Evolutionary conservation across 2,113 vertebrate genomes (phyloP).

Genomic region (Mesembrinibis cayennensis): DNA sequence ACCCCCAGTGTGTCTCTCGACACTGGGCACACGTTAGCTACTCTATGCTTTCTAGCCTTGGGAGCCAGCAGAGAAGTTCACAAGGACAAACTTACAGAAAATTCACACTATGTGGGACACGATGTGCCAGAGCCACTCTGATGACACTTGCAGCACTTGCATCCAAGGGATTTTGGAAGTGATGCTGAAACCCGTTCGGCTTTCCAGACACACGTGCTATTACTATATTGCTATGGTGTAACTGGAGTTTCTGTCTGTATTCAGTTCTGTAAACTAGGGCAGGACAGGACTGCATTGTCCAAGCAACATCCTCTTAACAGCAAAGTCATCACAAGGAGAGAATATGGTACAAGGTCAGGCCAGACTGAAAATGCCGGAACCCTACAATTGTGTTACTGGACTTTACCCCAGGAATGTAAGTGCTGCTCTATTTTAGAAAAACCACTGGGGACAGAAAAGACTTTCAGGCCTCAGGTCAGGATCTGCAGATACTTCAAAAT

Average conservation of each 20-base stretch:
- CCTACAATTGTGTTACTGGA: accelerated
- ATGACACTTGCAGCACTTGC: background rate
- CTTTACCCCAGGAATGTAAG: background rate
- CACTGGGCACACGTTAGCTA: background rate
- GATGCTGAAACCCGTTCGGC: background rate
- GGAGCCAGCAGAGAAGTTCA: background rate
- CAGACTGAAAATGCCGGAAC: background rate
- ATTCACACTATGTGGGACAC: background rate
- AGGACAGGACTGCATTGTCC: background rate
- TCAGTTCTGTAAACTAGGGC: background rate
- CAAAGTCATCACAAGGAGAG: background rate
- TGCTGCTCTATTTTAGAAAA: background rate
- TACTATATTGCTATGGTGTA: background rate
- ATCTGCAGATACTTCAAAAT: background rate
- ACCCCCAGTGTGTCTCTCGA: background rate
- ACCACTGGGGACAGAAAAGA: background rate
- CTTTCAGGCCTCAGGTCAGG: background rate
- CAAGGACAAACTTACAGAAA: background rate
- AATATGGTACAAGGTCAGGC: background rate
- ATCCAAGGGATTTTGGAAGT: background rate
- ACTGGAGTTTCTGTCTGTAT: background rate
- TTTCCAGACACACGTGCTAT: background rate
- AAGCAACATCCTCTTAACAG: background rate
- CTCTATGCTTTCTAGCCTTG: background rate
- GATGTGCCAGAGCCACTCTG: background rate